phyloP scores from a whole-genome alignment of 2,888 invertebrate genomes.

The Neoaliturus tenellus region DNA sequence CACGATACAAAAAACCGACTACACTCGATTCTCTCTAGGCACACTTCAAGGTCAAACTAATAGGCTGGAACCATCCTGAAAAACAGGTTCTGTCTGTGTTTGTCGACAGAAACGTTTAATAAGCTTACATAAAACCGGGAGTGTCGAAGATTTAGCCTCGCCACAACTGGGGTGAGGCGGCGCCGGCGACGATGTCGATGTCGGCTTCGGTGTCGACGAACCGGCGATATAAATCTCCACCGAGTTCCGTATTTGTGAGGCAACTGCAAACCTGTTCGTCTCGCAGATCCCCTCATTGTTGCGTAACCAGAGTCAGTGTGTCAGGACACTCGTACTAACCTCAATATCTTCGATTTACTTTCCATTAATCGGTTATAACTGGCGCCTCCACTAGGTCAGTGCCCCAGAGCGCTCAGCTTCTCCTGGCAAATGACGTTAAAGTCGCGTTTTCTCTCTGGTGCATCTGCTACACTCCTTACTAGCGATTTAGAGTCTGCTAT shows the following conservation, averaged over 20 bases:
- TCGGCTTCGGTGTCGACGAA: conserved; percentile 38
- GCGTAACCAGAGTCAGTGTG: conserved; percentile 33
- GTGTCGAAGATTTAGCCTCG: background rate
- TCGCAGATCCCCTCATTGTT: conserved; percentile 35
- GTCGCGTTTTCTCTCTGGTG: no score
- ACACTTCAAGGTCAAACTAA: background rate
- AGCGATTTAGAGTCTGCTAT: no score
- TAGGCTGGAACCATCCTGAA: background rate
- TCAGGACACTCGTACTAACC: conserved; percentile 20
- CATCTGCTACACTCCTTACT: no score
- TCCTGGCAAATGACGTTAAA: no score
- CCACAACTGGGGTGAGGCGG: background rate
- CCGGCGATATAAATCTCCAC: background rate
- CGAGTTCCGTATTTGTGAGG: conserved; percentile 32
- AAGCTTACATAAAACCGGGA: conserved; percentile 12
- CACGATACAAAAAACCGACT: no score
- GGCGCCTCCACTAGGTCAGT: background rate
- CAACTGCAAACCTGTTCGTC: conserved; percentile 9
- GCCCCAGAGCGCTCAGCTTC: background rate
- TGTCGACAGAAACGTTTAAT: background rate
- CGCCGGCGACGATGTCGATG: background rate
- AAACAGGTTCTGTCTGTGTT: background rate
- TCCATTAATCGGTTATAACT: background rate
- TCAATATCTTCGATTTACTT: conserved; percentile 17
- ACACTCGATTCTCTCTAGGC: no score